phyloP scores from a whole-genome alignment of 1,140 invertebrate species.

The Fopius arisanus region DNA sequence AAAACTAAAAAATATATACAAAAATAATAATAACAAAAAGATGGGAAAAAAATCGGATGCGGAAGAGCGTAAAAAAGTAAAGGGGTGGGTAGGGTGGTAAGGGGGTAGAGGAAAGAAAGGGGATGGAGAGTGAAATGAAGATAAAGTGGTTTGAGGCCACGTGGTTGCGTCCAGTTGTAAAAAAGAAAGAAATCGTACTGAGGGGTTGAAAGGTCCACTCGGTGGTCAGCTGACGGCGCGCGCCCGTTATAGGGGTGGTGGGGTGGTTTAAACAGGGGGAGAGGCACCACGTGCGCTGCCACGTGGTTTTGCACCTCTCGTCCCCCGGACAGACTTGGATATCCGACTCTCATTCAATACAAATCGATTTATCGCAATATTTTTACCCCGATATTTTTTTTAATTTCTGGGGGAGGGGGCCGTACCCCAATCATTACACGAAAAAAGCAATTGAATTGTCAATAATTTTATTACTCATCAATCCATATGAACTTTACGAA shows the following conservation, averaged over 20 bases:
- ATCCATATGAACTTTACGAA: no score
- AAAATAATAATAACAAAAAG: neutral
- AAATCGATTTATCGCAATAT: no score
- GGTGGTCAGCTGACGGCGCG: conserved; percentile 57
- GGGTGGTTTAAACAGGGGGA: conserved; percentile 40
- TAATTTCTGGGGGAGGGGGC: no score
- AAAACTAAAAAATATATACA: neutral
- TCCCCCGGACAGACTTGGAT: neutral
- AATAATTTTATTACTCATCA: no score
- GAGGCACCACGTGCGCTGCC: conserved; percentile 59
- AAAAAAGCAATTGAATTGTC: no score
- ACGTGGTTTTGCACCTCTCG: conserved; percentile 56
- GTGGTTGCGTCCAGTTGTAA: neutral
- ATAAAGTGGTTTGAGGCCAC: conserved; percentile 5
- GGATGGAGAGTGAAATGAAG: neutral
- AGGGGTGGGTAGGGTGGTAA: neutral
- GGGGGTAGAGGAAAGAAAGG: neutral
- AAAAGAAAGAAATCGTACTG: conserved; percentile 42
- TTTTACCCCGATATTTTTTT: no score
- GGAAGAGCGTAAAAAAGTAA: neutral
- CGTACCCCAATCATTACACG: no score
- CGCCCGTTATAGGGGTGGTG: conserved; percentile 25
- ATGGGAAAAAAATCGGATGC: neutral
- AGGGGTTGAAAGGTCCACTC: conserved; percentile 57
- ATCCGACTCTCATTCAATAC: no score